Percentiles rank a stretch among this genome's conserved stretches.
Evolutionary conservation across 2,797 vertebrate species (phyloP).

Genomic region (Paratrypauchen microcephalus): DNA sequence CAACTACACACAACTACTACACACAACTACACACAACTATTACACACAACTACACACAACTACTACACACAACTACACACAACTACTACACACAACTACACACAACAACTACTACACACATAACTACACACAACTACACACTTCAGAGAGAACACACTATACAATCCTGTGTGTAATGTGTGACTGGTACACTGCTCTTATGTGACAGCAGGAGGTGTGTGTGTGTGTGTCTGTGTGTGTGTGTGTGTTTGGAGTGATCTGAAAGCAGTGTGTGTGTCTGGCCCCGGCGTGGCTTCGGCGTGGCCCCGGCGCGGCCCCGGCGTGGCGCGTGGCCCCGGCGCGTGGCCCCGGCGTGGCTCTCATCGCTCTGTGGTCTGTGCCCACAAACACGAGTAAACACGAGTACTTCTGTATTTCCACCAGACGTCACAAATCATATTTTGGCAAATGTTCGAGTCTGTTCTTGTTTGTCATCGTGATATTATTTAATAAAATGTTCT

Average conservation of each 20-base stretch:
- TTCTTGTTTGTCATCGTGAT: conserved; percentile 41
- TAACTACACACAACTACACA: no score
- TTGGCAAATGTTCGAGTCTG: conserved; percentile 19
- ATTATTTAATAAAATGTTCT: conserved; percentile 69
- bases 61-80: no score
- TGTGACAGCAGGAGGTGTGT: no score
- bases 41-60: no score
- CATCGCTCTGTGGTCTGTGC: conserved; percentile 40
- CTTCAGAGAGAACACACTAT: no score
- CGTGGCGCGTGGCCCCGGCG: no score
- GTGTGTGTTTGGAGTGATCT: not conserved
- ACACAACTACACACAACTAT: no score
- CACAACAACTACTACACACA: no score
- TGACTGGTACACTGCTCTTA: not conserved
- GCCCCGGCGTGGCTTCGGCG: conserved; percentile 5
- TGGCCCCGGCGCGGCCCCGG: conserved; percentile 17
- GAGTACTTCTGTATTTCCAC: conserved; percentile 17
- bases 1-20: no score
- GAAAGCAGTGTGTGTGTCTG: not conserved
- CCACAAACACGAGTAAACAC: conserved; percentile 23
- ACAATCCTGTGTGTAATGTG: no score
- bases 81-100: no score
- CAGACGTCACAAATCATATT: conserved; percentile 38
- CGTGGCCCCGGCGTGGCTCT: conserved; percentile 17
- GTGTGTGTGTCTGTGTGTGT: not conserved